Conservation (phyloP, 2,113 vertebrate species). For the Noctilio leporinus region DNA sequence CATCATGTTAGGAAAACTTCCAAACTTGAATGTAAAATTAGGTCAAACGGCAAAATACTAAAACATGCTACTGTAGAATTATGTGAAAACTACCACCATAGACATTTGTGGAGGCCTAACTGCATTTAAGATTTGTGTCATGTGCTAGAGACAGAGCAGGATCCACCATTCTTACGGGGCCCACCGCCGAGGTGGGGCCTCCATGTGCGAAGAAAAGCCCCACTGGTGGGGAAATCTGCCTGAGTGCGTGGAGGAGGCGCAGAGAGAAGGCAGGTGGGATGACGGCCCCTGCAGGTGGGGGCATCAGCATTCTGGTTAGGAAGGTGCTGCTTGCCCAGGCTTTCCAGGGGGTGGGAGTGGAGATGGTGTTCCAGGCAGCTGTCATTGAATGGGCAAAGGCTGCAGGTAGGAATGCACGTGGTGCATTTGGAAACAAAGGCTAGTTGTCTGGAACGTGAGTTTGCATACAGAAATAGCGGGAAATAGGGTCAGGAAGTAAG, state of each 20-base stretch:
- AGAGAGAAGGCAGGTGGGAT: accelerated
- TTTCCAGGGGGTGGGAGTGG: not conserved
- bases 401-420: not conserved
- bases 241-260: not conserved
- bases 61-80: not conserved
- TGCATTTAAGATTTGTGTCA: not conserved
- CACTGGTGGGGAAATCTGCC: not conserved
- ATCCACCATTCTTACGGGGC: not conserved
- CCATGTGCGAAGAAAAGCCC: not conserved
- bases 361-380: not conserved
- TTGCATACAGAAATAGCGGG: not conserved
- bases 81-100: not conserved
- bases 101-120: not conserved
- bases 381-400: not conserved
- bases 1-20: not conserved
- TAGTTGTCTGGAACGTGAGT: not conserved
- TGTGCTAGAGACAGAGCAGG: not conserved
- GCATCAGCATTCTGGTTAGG: not conserved
- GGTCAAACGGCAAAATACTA: not conserved
- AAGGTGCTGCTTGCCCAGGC: not conserved
- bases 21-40: not conserved
- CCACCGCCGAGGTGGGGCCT: not conserved
- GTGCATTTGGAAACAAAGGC: slow-evolving; percentile 54
- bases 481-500: not conserved
- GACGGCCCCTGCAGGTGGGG: not conserved